phyloP scores from a whole-genome alignment of 2,888 invertebrate genomes.

The Agrilus biguttatus region DNA sequence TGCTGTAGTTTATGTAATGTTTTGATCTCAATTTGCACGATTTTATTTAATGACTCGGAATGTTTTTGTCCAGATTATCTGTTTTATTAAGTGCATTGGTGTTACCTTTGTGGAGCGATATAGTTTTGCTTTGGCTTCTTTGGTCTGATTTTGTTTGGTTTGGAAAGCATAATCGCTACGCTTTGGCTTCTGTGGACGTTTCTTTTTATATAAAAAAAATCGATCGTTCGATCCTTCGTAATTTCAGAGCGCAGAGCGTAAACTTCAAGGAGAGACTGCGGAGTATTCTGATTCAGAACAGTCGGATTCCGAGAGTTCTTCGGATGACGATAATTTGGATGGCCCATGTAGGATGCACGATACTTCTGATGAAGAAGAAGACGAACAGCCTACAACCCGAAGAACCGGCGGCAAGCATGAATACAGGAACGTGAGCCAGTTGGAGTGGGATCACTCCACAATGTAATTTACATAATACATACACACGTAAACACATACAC shows the following conservation, averaged over 20 bases:
- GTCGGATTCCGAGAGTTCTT: slow-evolving; percentile 28
- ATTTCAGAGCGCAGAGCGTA: slow-evolving; percentile 25
- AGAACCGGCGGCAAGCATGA: slow-evolving; percentile 37
- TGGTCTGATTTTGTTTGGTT: too few relatives aligned
- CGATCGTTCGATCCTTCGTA: too few relatives aligned
- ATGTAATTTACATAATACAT: slow-evolving; percentile 37
- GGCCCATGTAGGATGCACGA: slow-evolving; percentile 37
- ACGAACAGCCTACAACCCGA: slow-evolving; percentile 22
- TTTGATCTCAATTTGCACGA: too few relatives aligned
- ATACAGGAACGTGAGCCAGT: slow-evolving; percentile 60
- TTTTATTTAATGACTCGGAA: too few relatives aligned
- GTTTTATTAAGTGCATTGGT: too few relatives aligned
- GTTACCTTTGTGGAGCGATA: too few relatives aligned
- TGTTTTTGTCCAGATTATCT: too few relatives aligned
- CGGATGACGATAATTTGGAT: slow-evolving; percentile 25
- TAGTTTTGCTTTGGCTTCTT: too few relatives aligned
- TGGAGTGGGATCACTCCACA: slow-evolving; percentile 68
- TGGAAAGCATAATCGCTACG: too few relatives aligned
- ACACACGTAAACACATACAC: neutral
- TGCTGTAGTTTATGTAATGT: too few relatives aligned
- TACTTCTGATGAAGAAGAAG: slow-evolving; percentile 40
- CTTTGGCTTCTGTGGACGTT: too few relatives aligned
- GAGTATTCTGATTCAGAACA: slow-evolving; percentile 28
- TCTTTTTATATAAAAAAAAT: too few relatives aligned
- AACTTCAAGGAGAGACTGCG: slow-evolving; percentile 21